Evolutionary conservation across 2,888 invertebrate genomes (phyloP).

Genomic region (Eumerus sabulonum): DNA sequence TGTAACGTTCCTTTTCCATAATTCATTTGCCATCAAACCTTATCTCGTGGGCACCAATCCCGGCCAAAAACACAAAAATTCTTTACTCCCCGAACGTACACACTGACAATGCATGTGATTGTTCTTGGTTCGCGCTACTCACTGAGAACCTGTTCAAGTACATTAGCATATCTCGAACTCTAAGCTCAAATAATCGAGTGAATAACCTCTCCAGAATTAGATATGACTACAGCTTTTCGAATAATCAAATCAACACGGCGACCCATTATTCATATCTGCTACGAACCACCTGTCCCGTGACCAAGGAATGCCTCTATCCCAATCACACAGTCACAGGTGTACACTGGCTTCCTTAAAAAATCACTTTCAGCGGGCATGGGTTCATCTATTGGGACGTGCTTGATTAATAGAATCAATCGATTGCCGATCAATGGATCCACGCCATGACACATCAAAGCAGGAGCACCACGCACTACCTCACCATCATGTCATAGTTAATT

Average conservation of each 20-base stretch:
- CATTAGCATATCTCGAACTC: conserved; percentile 26
- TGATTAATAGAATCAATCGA: conserved; percentile 8
- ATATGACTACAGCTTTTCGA: conserved; percentile 15
- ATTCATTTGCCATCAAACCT: too few species aligned
- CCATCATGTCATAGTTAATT: conserved; percentile 47
- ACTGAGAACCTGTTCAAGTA: conserved; percentile 4
- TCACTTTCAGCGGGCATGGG: conserved; percentile 16
- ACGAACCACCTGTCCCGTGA: too few species aligned
- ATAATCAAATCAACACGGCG: neutral
- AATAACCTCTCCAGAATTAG: conserved; percentile 29
- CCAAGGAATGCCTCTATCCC: too few species aligned
- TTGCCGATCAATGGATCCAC: conserved; percentile 9
- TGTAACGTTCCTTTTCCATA: too few species aligned
- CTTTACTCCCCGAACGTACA: too few species aligned
- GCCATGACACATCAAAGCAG: conserved; percentile 37
- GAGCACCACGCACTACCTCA: conserved; percentile 14
- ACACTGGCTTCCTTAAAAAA: neutral
- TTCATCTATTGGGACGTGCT: conserved; percentile 16
- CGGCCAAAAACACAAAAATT: too few species aligned
- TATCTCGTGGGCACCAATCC: too few species aligned
- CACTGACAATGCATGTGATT: too few species aligned
- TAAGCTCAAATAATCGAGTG: conserved; percentile 3
- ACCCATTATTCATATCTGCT: conserved; percentile 12
- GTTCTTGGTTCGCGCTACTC: too few species aligned
- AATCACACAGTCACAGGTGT: too few species aligned